Evolutionary conservation across 2,888 invertebrate genomes (phyloP), one percentile per base, ranked within the genome.

Genomic region (Drosophila affinis): DNA sequence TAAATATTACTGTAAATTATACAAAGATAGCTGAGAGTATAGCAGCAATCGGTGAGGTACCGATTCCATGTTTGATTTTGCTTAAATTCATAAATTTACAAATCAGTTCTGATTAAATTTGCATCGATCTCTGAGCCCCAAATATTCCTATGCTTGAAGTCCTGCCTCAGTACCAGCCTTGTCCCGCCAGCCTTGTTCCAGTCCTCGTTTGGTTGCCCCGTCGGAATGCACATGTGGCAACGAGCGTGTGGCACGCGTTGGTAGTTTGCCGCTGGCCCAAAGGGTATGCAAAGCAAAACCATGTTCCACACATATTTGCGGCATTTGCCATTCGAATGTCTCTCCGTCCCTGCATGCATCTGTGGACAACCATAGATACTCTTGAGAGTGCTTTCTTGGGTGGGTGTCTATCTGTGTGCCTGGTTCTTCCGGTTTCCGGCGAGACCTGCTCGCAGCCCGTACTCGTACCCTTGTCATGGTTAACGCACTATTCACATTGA

Each of bases 401-500:
- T 14, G 14, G 14, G 6, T 14, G 14, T 6, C 12, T 39, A 4
- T 14, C 12, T 14, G 34, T 32, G 32, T 32, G 32, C 9, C 32
- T 32, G 32, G 32, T 34, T 34, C 34, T 39, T 39, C 39, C 39
- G 39, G 39, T 14, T 39, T 14, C 39, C 39, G 34, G 4, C 12
- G 12, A 9, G 3, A 9, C n/a, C n/a, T 24, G 10, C 21, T 9
- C 52, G 52, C n/a, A 46, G 12, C 1, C 44, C 6, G 9, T 18
- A 34, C 17, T 10, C 24, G 9, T 64, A 81, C 81, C 73, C 87
- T 64, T 75, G 84, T 77, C 80, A 79, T 63, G 70, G 69, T 77
- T 76, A 79, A 82, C 73, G 75, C 70, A 77, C 79, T 86, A 76
- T 85, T 86, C 82, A 80, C 80, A 74, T 74, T 74, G 71, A 85